Evolutionary conservation across 2,797 vertebrate species (phyloP).

Genomic region (Pogoniulus pusillus): DNA sequence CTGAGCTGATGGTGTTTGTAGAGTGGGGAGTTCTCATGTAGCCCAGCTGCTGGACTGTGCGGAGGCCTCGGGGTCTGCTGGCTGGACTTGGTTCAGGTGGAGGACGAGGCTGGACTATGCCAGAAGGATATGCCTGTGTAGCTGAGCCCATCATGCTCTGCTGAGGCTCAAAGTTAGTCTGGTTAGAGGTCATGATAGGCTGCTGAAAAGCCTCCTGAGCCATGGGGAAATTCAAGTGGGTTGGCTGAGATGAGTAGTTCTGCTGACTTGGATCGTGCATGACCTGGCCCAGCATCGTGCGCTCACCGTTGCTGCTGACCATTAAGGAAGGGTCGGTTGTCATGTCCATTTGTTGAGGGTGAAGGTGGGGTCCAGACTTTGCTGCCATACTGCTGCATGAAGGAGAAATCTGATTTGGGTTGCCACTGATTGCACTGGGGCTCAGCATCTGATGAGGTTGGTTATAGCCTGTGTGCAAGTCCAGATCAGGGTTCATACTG

Average conservation of each 20-base stretch:
- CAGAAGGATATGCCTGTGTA: conserved; percentile 62
- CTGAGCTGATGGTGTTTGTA: conserved; percentile 57
- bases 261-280: conserved; percentile 73
- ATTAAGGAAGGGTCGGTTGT: conserved; percentile 27
- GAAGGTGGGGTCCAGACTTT: conserved; percentile 66
- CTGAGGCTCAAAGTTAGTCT: conserved; percentile 79
- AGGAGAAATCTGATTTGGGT: conserved; percentile 73
- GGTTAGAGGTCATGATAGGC: conserved; percentile 73
- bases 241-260: conserved; percentile 78
- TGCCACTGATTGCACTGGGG: conserved; percentile 70
- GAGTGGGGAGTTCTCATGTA: conserved; percentile 79
- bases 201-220: conserved; percentile 76
- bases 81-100: conserved; percentile 82
- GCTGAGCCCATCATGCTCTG: conserved; percentile 60
- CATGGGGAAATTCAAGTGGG: conserved; percentile 59
- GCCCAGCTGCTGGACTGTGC: conserved; percentile 76
- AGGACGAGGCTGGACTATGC: conserved; percentile 86
- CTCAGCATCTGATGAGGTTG: conserved; percentile 79
- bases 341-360: conserved; percentile 72
- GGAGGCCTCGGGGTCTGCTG: conserved; percentile 77
- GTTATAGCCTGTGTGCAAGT: conserved; percentile 79
- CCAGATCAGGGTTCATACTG: conserved; percentile 73
- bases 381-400: conserved; percentile 72
- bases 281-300: conserved; percentile 62
- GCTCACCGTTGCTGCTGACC: conserved; percentile 69